Base-by-base conservation (phyloP, 2,797 vertebrate species). In the Euphonia xanthogaster region DNA sequence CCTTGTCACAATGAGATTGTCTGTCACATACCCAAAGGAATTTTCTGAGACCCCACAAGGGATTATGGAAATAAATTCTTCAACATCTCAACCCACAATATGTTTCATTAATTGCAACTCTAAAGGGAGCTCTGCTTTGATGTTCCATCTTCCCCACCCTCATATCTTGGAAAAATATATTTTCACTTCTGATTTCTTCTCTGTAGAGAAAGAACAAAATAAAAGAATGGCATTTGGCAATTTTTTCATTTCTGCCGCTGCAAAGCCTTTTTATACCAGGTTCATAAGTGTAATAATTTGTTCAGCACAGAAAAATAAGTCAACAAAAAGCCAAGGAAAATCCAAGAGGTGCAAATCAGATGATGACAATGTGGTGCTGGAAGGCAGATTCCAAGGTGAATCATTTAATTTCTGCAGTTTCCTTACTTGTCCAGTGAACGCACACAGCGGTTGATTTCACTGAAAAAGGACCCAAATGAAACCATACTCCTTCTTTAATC, bases 321-420 rank as follows among this genome's bases (percentile, higher is more conserved):
- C 27, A 45, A 33, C 11, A 82, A 70, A 76, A 40, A 17, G n/a
- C 30, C 42, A 83, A 75, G 37, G 25, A 84, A 62, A 83, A 66
- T 74, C 14, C 47, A 79, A 80, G 78, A 15, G 15, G 18, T 35
- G 10, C 57, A 86, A 54, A 74, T 67, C 37, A 44, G 39, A 62
- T 17, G 50, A 30, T n/a, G 21, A 13, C 57, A 58, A 58, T 19
- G 35, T 27, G 19, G 35, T 60, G 20, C 40, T 81, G 78, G 42
- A 74, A 88, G 79, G 54, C 54, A 89, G 77, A 90, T 70, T 89
- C 47, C 70, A 73, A 75, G 33, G 33, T 83, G 65, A 67, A 67
- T 55, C 1, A 30, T 53, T 77, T 62, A 86, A 82, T 19, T 80
- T 50, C 63, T 86, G 40, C 12, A 66, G 68, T 76, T 94, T 88